Conservation (phyloP, 2,113 vertebrate genomes). For the Cavia porcellus region DNA sequence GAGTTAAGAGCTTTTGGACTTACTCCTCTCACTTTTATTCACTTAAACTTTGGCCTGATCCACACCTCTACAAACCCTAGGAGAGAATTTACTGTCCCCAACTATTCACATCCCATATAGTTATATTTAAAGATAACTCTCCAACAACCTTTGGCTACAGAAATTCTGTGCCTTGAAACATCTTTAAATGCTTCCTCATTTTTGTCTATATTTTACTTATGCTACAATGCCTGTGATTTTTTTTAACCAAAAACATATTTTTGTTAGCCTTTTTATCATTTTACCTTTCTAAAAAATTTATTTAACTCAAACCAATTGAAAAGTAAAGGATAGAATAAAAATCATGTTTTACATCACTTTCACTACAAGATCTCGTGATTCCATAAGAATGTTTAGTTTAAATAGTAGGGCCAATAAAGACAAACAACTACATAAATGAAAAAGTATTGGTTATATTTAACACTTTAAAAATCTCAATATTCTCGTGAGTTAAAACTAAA, state of each 20-base stretch:
- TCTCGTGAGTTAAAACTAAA: constrained; percentile 21
- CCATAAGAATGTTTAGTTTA: constrained; percentile 63
- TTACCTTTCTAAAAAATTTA: background rate
- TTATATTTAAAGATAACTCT: constrained; percentile 26
- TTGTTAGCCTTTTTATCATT: constrained; percentile 52
- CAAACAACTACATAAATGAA: constrained; percentile 41
- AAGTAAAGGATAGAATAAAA: constrained; percentile 61
- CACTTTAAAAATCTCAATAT: constrained; percentile 45
- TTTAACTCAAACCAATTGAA: constrained; percentile 53
- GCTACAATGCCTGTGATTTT: constrained; percentile 35
- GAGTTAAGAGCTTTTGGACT: constrained; percentile 21
- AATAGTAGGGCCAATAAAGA: constrained; percentile 36
- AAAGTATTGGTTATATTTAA: constrained; percentile 49
- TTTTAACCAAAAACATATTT: constrained; percentile 53
- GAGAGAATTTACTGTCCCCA: background rate
- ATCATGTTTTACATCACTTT: constrained; percentile 17
- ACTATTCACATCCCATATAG: background rate
- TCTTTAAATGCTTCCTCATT: constrained; percentile 19
- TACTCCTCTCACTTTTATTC: background rate
- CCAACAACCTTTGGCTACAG: background rate
- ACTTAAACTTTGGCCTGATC: background rate
- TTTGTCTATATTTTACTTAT: background rate
- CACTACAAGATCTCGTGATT: constrained; percentile 45
- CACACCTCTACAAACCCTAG: background rate
- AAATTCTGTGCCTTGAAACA: constrained; percentile 26